Base-by-base conservation (phyloP, 2,888 invertebrate species). In the Cryptus viduatorius region DNA sequence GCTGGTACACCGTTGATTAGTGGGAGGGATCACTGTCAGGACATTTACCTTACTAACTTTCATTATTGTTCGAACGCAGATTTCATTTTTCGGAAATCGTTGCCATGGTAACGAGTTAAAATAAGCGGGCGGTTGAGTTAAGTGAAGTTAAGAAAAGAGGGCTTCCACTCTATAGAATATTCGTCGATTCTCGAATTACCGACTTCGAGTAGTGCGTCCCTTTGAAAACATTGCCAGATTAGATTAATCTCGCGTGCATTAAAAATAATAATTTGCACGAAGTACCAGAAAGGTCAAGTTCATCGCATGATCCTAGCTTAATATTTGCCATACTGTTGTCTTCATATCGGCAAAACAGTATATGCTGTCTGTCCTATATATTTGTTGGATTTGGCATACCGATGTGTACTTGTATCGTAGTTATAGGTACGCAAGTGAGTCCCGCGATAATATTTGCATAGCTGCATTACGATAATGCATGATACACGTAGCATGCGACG, bases 381-480 rank as follows among this genome's bases (percentile, higher is more conserved):
- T 16, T 75, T 16, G 14, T n/a, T 48, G 46, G 1, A 72, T 37
- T 24, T 46, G 10, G 59, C 56, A 72, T 29, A 65, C 65, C 50
- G 42, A 76, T 42, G 76, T 67, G 53, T 53, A n/a, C 37, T n/a
- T 42, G 8, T 50, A 19, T 42, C n/a, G 61, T 46, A 16, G 46
- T 31, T 24, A 4, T 12, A 42, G 42, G 4, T 61, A 65, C 24
- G 37, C 48, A n/a, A 75, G 16, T 48, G 65, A 48, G 37, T 56
- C 53, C 16, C 50, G 73, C 56, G 78, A 75, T 72, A 86, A 65
- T 89, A 89, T 91, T 90, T 90, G 87, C 90, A 89, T 89, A 89
- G 86, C 67, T 82, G 64, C 82, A 84, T 84, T 77, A 85, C 84
- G 76, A 82, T 84, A 82, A 75, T 73, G 76, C 75, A 14, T 77